Conservation (phyloP, 2,113 vertebrate species). For the Isurus oxyrinchus region DNA sequence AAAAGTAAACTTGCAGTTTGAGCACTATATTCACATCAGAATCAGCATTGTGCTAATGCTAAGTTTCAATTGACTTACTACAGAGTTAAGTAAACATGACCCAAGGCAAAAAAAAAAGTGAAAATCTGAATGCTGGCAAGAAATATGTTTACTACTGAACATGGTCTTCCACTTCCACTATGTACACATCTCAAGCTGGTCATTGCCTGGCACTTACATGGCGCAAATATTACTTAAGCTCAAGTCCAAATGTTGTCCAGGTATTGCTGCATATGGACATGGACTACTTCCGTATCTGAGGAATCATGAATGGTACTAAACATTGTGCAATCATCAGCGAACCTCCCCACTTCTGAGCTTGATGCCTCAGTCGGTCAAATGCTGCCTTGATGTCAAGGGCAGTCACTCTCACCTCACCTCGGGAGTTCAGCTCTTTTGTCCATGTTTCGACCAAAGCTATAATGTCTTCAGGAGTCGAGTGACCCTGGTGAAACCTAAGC, state of each 20-base stretch:
- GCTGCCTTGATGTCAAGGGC: background rate
- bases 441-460: too few species aligned
- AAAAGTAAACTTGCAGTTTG: background rate
- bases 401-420: background rate
- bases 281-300: too few species aligned
- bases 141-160: background rate
- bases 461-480: background rate
- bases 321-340: background rate
- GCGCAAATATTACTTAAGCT: too few species aligned
- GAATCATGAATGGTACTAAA: background rate
- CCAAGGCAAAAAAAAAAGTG: background rate
- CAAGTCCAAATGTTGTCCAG: too few species aligned
- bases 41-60: background rate
- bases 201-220: too few species aligned
- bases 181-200: background rate
- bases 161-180: background rate
- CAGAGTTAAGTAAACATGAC: background rate
- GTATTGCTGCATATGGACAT: too few species aligned
- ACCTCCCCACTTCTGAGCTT: background rate
- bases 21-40: background rate
- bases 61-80: background rate
- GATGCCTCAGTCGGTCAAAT: background rate
- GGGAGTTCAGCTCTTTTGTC: background rate
- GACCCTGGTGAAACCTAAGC: background rate
- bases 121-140: background rate